phyloP scores from a whole-genome alignment of 92 coral and sea anemone species.

The Epizoanthus scotinus region DNA sequence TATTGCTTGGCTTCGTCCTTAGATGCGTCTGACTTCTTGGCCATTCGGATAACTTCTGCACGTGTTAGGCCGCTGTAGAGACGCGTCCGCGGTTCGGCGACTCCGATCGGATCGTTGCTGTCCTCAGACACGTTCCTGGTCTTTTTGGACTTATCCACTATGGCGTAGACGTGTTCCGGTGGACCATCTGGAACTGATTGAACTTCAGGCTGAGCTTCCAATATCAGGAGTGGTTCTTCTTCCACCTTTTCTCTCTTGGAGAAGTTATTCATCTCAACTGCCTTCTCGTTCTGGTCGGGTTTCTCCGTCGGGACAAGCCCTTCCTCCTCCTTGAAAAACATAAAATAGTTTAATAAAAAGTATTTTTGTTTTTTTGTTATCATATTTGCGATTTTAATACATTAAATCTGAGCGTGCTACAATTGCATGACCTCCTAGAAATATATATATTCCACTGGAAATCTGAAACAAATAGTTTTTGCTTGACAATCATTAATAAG shows the following conservation, averaged over 20 bases:
- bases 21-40: conserved; percentile 89
- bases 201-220: conserved; percentile 42
- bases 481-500: too few species aligned
- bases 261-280: conserved; percentile 38
- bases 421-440: too few species aligned
- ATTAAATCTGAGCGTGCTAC: too few species aligned
- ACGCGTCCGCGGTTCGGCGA: conserved; percentile 66
- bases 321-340: conserved; percentile 32
- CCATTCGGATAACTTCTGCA: conserved; percentile 84
- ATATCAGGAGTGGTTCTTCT: conserved; percentile 21
- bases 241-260: conserved; percentile 31
- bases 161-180: conserved; percentile 64
- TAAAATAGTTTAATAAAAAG: too few species aligned
- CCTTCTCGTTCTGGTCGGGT: conserved; percentile 29
- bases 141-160: conserved; percentile 49
- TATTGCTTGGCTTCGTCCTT: conserved; percentile 58
- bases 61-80: conserved; percentile 80
- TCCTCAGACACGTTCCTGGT: conserved; percentile 20
- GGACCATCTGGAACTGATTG: conserved; percentile 35
- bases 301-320: conserved; percentile 32
- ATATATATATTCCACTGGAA: too few species aligned
- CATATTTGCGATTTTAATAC: too few species aligned
- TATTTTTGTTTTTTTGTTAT: too few species aligned
- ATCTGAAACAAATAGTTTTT: too few species aligned
- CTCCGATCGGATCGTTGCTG: conserved; percentile 63